Evolutionary conservation across 2,888 invertebrate species (phyloP), one percentile per base, ranked within the genome.

Genomic region (Cheilosia impressa): DNA sequence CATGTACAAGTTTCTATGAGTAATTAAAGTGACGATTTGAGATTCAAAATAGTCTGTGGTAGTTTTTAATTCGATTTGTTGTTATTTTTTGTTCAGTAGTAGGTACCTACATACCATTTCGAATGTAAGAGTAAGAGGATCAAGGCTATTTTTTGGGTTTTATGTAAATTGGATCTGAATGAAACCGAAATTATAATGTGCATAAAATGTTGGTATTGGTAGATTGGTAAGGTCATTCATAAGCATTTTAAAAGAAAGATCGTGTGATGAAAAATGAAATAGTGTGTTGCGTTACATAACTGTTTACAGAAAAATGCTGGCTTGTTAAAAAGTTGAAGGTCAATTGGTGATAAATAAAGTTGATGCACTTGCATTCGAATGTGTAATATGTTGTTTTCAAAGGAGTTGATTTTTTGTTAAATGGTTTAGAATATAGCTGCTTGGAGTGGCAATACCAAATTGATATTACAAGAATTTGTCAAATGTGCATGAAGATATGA

Each of bases 131-230:
- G 47, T 65, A 75, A 66, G 71, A 65, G 65, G 65, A 50, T 65
- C 69, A 79, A 69, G 69, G 73, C 22, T 55, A 38, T 66, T 52
- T n/a, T 50, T 63, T 6, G 10, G 75, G 24, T 47, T 71, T 55
- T 71, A 79, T 84, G 75, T 47, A 79, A 79, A 84, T 79, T 65
- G 43, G 10, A 58, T 72, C 41, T 65, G 63, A 22, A 63, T 53
- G 41, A 9, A 53, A 58, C 63, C 31, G 57, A 47, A 71, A 27
- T 69, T 41, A 43, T 43, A 69, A 50, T 66, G 47, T 53, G 65
- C 47, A 65, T 34, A 38, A 38, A 38, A 62, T 62, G 47, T 38
- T 31, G 2, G 17, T 57, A 38, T 38, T 17, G 34, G 24, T 38
- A 50, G 47, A 27, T 53, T 22, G 22, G 17, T 58, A 15, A 58